Base-by-base conservation (phyloP, 2,888 invertebrate genomes). In the Mesochorus sp. region DNA sequence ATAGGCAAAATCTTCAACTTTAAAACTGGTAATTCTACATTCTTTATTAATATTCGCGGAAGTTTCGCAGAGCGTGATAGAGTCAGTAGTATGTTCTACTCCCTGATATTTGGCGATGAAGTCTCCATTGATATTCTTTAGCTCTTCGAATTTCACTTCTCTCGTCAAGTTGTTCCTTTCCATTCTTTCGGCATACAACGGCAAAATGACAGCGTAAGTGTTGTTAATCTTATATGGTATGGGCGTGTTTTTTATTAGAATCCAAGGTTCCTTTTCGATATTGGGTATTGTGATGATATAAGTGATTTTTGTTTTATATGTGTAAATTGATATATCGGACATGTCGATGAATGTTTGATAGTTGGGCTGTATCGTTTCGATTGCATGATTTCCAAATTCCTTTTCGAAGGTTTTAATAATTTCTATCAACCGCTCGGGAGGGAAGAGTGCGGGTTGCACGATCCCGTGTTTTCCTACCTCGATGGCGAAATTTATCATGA, bases 261-360 rank as follows among this genome's bases (percentile, higher is more conserved):
- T 42, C 61, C 61, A 61, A 10, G 17, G 44, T 44, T 26, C 28
- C 3, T 17, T 28, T 61, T 61, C 61, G 10, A 44, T 14, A 5
- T 61, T 61, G 8, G 61, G 61, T 28, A 61, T 3, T 2, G 61
- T 61, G 8, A 61, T 28, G 5, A 49, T 64, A 12, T 64, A 64
- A 8, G 64, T 21, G 3, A 64, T 64, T 37, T 49, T 64, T 1
- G 21, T 31, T 4, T 19, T 21, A 1, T 19, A 21, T 8, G 64
- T 49, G 12, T 21, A 34, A 49, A 34, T 49, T 6, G 64, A 12
- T n/a, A 49, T 24, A 5, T 49, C 14, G 19, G 64, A 34, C 3
- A 66, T 51, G 10, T 66, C 64, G 26, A 66, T 66, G 26, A 66
- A 66, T 10, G 49, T 64, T 24, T 64, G 64, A 24, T 64, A 64